A percentile compares a stretch with the other conserved stretches of the same genome.
Conservation (phyloP, 1,140 invertebrate species). For the Manduca sexta region DNA sequence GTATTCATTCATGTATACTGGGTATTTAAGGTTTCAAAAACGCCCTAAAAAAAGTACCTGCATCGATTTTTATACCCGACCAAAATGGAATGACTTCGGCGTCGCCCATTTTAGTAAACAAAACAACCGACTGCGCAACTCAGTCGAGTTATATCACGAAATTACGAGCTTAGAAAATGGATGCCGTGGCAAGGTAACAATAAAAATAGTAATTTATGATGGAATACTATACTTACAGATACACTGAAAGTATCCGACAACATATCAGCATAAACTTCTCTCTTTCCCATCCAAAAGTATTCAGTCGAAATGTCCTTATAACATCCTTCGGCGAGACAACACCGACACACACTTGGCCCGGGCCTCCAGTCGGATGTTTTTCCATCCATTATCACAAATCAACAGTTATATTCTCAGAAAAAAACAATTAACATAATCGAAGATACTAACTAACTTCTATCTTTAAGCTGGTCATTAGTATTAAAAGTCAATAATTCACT, state of each 20-base stretch:
- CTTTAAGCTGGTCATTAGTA: neutral
- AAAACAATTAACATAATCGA: constrained; percentile 36
- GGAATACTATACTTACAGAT: constrained; percentile 28
- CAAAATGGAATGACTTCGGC: constrained; percentile 5
- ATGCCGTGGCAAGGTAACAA: constrained; percentile 15
- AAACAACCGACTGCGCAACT: constrained; percentile 2
- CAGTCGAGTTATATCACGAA: constrained; percentile 12
- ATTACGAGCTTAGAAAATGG: constrained; percentile 14
- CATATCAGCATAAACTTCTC: constrained; percentile 63
- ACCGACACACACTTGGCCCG: constrained; percentile 56
- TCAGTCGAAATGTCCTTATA: constrained; percentile 66
- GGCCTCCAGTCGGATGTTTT: constrained; percentile 57
- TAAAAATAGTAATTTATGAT: neutral
- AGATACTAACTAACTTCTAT: constrained; percentile 22
- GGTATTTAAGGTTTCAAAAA: neutral
- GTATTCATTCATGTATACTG: too few relatives aligned
- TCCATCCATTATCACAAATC: constrained; percentile 42
- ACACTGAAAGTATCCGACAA: constrained; percentile 46
- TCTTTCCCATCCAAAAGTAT: constrained; percentile 67
- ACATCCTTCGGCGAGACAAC: constrained; percentile 59
- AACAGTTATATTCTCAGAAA: constrained; percentile 33
- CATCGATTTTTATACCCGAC: constrained; percentile 20
- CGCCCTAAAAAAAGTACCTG: neutral
- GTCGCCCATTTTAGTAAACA: neutral
- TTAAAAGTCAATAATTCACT: too few relatives aligned